phyloP scores from a whole-genome alignment of 37 sponge, comb jelly and placozoan genomes.

The Haliclona indistincta region DNA sequence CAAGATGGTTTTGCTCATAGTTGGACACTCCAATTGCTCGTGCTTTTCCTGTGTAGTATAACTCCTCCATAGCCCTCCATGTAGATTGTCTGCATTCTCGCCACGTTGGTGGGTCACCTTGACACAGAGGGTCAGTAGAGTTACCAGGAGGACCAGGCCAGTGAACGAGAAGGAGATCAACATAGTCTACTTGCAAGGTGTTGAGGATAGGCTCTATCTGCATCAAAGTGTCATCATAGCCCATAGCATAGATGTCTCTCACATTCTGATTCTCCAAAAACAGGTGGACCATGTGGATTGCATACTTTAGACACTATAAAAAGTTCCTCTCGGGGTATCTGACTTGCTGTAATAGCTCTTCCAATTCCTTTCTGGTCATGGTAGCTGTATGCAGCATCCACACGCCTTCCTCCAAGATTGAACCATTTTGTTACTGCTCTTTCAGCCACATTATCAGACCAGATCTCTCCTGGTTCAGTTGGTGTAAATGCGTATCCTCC shows the following conservation, averaged over 20 bases:
- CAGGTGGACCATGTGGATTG: too few relatives aligned
- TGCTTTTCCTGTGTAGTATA: not conserved
- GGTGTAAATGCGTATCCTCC: constrained; percentile 13
- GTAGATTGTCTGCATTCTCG: constrained; percentile 7
- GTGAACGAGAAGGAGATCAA: constrained; percentile 52
- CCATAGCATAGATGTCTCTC: not conserved
- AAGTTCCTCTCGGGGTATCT: constrained; percentile 17
- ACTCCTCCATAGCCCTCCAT: constrained; percentile 39
- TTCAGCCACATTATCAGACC: constrained; percentile 21
- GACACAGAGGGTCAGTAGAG: too few relatives aligned
- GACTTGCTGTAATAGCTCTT: constrained; percentile 12
- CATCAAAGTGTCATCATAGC: constrained; percentile 29
- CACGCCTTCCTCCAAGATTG: constrained; percentile 15
- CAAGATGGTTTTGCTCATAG: constrained; percentile 15
- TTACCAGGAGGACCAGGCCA: constrained; percentile 35
- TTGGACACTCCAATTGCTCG: constrained; percentile 41
- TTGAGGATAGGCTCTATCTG: constrained; percentile 1
- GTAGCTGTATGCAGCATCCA: constrained; percentile 7
- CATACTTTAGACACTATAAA: constrained; percentile 26
- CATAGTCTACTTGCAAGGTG: constrained; percentile 14
- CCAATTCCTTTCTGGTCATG: constrained; percentile 10
- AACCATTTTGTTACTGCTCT: constrained; percentile 28
- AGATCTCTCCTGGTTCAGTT: constrained; percentile 8
- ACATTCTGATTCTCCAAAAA: constrained; percentile 1
- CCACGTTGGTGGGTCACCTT: too few relatives aligned